Conservation (phyloP, 2,888 invertebrate genomes). For the Prostheceraeus crozeri region DNA sequence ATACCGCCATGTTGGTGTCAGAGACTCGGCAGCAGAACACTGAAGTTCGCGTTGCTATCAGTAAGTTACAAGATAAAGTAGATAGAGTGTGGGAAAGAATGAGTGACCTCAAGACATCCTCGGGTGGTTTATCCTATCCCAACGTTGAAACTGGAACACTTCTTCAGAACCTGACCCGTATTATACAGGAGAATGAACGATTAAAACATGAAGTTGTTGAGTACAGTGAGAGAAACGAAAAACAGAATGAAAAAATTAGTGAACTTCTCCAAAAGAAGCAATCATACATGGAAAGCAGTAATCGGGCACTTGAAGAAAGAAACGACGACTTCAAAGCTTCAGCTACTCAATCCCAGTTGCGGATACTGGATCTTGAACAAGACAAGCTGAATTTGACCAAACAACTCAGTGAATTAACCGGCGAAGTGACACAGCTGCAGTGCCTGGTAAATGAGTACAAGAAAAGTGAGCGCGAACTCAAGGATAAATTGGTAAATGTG, state of each 20-base stretch:
- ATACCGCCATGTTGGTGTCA: constrained; percentile 62
- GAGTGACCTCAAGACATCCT: constrained; percentile 7
- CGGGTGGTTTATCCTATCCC: background rate
- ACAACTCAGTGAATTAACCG: constrained; percentile 25
- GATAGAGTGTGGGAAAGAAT: constrained; percentile 63
- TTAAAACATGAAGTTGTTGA: constrained; percentile 54
- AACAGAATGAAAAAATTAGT: constrained; percentile 53
- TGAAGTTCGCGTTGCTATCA: constrained; percentile 64
- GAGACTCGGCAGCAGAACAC: constrained; percentile 65
- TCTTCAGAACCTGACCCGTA: constrained; percentile 32
- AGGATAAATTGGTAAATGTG: background rate
- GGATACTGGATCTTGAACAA: constrained; percentile 51
- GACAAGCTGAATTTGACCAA: constrained; percentile 44
- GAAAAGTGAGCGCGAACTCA: background rate
- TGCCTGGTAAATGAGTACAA: constrained; percentile 5
- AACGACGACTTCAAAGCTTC: constrained; percentile 50
- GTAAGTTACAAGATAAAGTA: constrained; percentile 64
- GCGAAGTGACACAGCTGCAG: constrained; percentile 26
- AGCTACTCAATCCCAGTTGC: constrained; percentile 49
- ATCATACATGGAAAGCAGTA: constrained; percentile 48
- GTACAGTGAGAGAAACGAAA: constrained; percentile 51
- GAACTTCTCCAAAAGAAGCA: constrained; percentile 19
- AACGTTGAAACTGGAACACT: too few species aligned
- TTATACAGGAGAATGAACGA: constrained; percentile 51
- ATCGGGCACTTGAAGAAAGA: constrained; percentile 51